A percentile compares a stretch with the other conserved stretches of the same genome.
phyloP scores from a whole-genome alignment of 2,888 invertebrate species.

The Tricholauxania praeusta region DNA sequence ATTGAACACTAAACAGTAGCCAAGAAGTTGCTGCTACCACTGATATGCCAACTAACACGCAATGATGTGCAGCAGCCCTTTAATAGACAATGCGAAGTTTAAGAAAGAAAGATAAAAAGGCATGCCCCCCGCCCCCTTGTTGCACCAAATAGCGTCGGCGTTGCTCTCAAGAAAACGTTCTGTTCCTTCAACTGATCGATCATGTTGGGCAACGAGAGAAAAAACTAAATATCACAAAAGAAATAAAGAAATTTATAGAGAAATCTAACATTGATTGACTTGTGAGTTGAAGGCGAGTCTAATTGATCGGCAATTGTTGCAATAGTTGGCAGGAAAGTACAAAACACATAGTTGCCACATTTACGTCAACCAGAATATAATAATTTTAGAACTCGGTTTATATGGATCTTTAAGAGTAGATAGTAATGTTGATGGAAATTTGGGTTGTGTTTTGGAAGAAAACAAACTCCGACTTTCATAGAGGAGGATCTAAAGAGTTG shows the following conservation, averaged over 20 bases:
- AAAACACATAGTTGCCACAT: too few relatives aligned
- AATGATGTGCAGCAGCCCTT: constrained; percentile 20
- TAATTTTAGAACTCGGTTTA: too few relatives aligned
- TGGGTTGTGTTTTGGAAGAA: too few relatives aligned
- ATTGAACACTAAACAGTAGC: constrained; percentile 8
- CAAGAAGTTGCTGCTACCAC: neutral
- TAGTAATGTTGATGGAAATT: too few relatives aligned
- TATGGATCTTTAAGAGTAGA: too few relatives aligned
- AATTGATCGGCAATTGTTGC: constrained; percentile 56
- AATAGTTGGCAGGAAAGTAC: constrained; percentile 40
- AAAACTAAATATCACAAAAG: neutral
- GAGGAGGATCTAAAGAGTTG: too few relatives aligned
- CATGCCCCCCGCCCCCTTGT: too few relatives aligned
- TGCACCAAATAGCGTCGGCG: too few relatives aligned
- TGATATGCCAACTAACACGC: constrained; percentile 8
- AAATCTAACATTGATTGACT: constrained; percentile 66
- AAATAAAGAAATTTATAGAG: constrained; percentile 2
- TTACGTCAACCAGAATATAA: too few relatives aligned
- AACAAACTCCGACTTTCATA: too few relatives aligned
- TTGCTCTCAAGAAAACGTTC: neutral
- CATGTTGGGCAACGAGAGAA: neutral
- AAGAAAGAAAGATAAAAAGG: too few relatives aligned
- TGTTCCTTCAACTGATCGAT: neutral
- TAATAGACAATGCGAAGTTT: constrained; percentile 3
- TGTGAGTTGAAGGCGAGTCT: constrained; percentile 65